phyloP scores from a whole-genome alignment of 2,888 invertebrate species.

The Morpho helenor region DNA sequence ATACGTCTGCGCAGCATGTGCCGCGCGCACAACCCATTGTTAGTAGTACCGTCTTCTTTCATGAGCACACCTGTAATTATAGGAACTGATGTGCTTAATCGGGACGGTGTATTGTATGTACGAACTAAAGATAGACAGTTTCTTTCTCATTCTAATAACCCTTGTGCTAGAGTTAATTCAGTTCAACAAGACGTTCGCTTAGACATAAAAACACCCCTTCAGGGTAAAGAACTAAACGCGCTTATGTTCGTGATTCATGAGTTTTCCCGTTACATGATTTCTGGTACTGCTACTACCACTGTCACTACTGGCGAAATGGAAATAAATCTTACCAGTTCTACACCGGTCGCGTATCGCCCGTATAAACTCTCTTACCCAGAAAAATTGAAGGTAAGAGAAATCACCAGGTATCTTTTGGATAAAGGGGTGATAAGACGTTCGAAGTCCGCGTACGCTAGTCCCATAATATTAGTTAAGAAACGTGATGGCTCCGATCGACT shows the following conservation, averaged over 20 bases:
- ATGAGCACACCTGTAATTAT: constrained; percentile 21
- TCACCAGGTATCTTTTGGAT: constrained; percentile 1
- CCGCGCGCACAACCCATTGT: too few species aligned
- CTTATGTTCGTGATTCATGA: constrained; percentile 13
- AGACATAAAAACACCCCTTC: constrained; percentile 12
- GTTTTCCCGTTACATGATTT: constrained; percentile 14
- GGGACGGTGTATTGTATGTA: constrained; percentile 17
- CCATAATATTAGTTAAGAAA: constrained; percentile 4
- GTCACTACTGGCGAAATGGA: constrained; percentile 19
- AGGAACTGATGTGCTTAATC: constrained; percentile 23
- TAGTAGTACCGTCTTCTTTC: constrained; percentile 13
- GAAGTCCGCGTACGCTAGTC: not conserved
- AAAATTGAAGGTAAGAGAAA: constrained; percentile 1
- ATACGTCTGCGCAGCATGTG: too few species aligned
- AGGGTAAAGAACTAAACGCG: constrained; percentile 3
- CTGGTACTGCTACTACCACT: constrained; percentile 19
- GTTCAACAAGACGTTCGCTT: not conserved
- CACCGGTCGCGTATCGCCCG: constrained; percentile 11
- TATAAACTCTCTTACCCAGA: constrained; percentile 15
- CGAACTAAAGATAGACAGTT: constrained; percentile 17
- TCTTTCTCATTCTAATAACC: constrained; percentile 2
- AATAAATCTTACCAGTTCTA: constrained; percentile 7
- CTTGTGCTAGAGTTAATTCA: not conserved
- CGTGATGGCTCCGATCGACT: constrained; percentile 1
- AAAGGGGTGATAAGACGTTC: not conserved